A percentile compares a stretch with the other conserved stretches of the same genome.
Conservation (phyloP, 2,113 vertebrate genomes). For the Oostethus manadensis region DNA sequence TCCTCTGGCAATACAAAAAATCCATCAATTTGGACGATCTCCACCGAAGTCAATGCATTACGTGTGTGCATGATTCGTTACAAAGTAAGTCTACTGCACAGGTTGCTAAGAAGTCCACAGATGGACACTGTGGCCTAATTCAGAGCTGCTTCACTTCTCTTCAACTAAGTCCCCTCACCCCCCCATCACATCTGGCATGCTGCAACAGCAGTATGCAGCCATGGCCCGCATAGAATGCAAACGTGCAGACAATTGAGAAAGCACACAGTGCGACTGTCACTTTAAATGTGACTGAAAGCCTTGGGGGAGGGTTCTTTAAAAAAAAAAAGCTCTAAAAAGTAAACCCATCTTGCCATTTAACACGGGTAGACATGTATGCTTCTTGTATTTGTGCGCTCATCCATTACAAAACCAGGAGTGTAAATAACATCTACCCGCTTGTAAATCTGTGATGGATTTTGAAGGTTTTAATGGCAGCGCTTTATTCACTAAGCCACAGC, state of each 20-base stretch:
- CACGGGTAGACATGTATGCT: neutral
- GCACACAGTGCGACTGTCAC: constrained; percentile 5
- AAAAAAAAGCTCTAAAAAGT: neutral
- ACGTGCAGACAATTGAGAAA: constrained; percentile 2
- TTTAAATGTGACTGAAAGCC: constrained; percentile 19
- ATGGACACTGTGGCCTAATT: constrained; percentile 43
- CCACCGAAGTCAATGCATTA: constrained; percentile 2
- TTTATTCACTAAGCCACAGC: constrained; percentile 14
- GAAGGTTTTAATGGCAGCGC: constrained; percentile 19
- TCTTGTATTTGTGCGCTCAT: neutral
- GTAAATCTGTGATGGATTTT: constrained; percentile 13
- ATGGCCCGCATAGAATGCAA: constrained; percentile 1
- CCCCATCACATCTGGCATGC: constrained; percentile 46
- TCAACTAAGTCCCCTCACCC: constrained; percentile 3
- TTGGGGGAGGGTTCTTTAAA: neutral
- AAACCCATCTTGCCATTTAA: neutral
- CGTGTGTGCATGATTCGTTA: neutral
- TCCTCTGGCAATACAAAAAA: neutral
- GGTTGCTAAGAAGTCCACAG: constrained; percentile 36
- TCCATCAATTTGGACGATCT: constrained; percentile 8
- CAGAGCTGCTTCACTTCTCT: neutral
- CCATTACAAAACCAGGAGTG: neutral
- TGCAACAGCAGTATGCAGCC: constrained; percentile 22
- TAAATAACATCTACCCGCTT: constrained; percentile 12
- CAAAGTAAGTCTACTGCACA: constrained; percentile 9